These are phyloP conservation scores for Caenorhabditis panamensis DNA, from an alignment of 2,888 invertebrate genomes.

Conservation along the genomic window DNA sequence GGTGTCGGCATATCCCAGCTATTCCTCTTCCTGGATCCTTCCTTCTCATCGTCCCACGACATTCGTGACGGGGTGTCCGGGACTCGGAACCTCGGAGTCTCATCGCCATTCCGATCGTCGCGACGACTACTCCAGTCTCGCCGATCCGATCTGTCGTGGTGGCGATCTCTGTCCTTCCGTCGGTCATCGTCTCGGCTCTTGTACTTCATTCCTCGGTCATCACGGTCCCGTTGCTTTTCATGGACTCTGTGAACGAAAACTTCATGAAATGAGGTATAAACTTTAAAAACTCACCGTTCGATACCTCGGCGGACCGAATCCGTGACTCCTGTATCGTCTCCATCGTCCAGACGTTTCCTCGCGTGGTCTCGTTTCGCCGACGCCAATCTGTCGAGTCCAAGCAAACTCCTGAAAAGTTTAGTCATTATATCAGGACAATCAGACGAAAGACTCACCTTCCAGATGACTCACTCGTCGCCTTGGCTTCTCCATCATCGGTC, in stretches of 20 bases:
- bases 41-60: constrained; percentile 78
- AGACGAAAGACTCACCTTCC: constrained; percentile 44
- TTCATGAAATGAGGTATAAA: background rate
- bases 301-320: constrained; percentile 74
- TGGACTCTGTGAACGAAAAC: constrained; percentile 43
- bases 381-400: constrained; percentile 83
- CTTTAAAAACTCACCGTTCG: constrained; percentile 57
- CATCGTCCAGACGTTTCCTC: constrained; percentile 63
- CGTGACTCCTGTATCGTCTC: constrained; percentile 69
- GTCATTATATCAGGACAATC: background rate
- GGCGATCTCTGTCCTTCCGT: constrained; percentile 43
- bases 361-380: constrained; percentile 79
- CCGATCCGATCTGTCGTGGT: constrained; percentile 47
- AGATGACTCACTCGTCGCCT: constrained; percentile 6
- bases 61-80: constrained; percentile 77
- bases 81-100: constrained; percentile 73
- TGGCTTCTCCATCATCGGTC: constrained; percentile 11
- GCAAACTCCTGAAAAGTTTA: constrained; percentile 77
- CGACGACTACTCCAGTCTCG: constrained; percentile 33
- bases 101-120: constrained; percentile 24
- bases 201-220: constrained; percentile 59
- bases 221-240: constrained; percentile 63
- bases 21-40: constrained; percentile 45
- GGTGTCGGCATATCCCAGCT: constrained; percentile 96
- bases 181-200: constrained; percentile 53